Evolutionary conservation across 2,113 vertebrate species (phyloP).

Genomic region (Caracal caracal): DNA sequence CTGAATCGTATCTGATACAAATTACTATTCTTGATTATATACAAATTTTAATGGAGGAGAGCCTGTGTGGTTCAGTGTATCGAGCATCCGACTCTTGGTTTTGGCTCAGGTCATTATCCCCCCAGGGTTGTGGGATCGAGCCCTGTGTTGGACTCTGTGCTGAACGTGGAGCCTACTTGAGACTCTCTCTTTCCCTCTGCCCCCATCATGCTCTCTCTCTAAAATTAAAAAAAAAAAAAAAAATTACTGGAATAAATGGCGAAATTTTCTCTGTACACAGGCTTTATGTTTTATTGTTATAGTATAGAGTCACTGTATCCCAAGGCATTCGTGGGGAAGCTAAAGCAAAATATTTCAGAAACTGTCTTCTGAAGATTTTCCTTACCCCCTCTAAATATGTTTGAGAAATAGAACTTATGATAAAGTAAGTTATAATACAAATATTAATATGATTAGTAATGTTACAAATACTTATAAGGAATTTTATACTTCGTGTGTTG

Average conservation of each 20-base stretch:
- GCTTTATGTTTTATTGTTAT: background rate
- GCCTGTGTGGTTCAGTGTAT: no score
- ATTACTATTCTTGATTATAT: background rate
- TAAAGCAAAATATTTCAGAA: conserved; percentile 5
- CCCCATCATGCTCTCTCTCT: no score
- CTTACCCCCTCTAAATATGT: background rate
- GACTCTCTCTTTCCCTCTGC: no score
- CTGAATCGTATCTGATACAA: conserved; percentile 7
- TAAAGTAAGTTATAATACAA: background rate
- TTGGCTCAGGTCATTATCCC: no score
- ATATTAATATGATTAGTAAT: conserved; percentile 5
- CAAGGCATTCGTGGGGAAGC: background rate
- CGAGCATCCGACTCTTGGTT: no score
- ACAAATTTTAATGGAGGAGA: background rate
- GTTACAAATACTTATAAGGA: background rate
- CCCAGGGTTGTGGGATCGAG: no score
- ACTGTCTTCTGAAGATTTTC: background rate
- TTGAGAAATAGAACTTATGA: conserved; percentile 15
- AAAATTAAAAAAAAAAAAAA: no score
- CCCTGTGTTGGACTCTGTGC: no score
- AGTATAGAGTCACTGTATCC: background rate
- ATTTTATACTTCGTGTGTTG: background rate
- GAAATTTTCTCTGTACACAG: background rate
- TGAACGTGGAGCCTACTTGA: no score
- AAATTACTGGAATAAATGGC: background rate